Base-by-base conservation (phyloP, 2,113 vertebrate genomes). In the Rhinoderma darwinii region DNA sequence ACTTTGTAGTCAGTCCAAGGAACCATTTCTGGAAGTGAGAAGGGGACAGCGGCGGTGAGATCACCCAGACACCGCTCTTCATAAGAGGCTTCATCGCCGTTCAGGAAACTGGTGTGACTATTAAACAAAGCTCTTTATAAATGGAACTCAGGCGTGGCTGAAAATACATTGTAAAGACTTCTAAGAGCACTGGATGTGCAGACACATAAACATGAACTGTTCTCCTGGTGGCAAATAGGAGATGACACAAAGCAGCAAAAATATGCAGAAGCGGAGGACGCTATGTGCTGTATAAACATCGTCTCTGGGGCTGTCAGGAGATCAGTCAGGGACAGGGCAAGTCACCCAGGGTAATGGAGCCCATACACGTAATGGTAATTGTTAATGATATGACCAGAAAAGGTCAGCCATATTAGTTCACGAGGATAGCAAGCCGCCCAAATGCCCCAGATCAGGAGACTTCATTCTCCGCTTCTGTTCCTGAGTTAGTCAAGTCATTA, bases 111-210 rank as follows among this genome's bases (percentile, higher is more conserved):
- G 2, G 39, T n/a, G 27, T 20, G 25, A 30, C 35, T 59, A 56
- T 75, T 59, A 84, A 61, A 73, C 83, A 84, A 84, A 84, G 70
- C 79, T 27, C 39, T 82, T 61, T 84, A 84, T 84, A 75, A 73
- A 84, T 56, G 82, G n/a, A 75, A 54, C 51, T 32, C 72, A 51
- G 68, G 35, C 32, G 27, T 4, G 70, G 72, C 39, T 76, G 30
- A 43, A 84, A 44, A 75, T 84, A 84, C 54, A 54, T 74, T 43
- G 12, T 56, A 43, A 37, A 39, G 25, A 39, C 9, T 25, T 56
- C 50, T 56, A 30, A 73, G 56, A 76, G 72, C 32, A 27, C 50
- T 22, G 20, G 35, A 84, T 59, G 72, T 59, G 41, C 83, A 39
- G 35, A 59, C 32, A 76, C n/a, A 35, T 75, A 59, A 56, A 84